Base-by-base conservation (phyloP, 2,113 vertebrate genomes). In the Columba livia region DNA sequence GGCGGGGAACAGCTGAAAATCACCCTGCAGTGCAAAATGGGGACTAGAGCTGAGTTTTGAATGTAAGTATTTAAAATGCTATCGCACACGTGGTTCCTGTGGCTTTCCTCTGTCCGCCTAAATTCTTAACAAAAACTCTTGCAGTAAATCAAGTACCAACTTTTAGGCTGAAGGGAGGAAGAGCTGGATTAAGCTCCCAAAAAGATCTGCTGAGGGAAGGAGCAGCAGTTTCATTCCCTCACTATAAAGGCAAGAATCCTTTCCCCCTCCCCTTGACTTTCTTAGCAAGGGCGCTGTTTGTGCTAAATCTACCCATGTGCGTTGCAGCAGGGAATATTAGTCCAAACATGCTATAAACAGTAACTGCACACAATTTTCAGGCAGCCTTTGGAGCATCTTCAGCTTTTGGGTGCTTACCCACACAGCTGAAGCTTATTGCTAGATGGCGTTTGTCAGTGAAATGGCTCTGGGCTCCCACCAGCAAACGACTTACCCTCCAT, bases 401-500 rank as follows among this genome's bases (percentile, higher is more conserved):
- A 12, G 53, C 18, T 32, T 48, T 38, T 9, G 51, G 81, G 67
- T 32, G 57, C 58, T 82, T 20, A 2, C 47, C 81, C 70, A 8
- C 13, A 2, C 20, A 29, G 64, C 61, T 24, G 34, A 29, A 66
- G 57, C 85, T 60, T 38, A 1, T 32, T 11, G 78, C 70, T 84
- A 5, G 19, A 42, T 60, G 86, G 65, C 28, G 0, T 50, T 71
- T 71, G 81, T 11, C 24, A 62, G n/a, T 18, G 92, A 16, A 32
- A 71, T 6, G 54, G 89, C 90, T 81, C 44, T 11, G 19, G 88
- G 92, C 77, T 79, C 90, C 60, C 87, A 2, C 10, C 79, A 71
- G 65, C 66, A 29, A 77, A 34, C 12, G 29, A 89, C 98, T 98
- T 93, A 99, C 99, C 98, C 98, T 98, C 99, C 99, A 99, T 90